phyloP scores from a whole-genome alignment of 1,140 invertebrate genomes.

The Copidosoma floridanum region DNA sequence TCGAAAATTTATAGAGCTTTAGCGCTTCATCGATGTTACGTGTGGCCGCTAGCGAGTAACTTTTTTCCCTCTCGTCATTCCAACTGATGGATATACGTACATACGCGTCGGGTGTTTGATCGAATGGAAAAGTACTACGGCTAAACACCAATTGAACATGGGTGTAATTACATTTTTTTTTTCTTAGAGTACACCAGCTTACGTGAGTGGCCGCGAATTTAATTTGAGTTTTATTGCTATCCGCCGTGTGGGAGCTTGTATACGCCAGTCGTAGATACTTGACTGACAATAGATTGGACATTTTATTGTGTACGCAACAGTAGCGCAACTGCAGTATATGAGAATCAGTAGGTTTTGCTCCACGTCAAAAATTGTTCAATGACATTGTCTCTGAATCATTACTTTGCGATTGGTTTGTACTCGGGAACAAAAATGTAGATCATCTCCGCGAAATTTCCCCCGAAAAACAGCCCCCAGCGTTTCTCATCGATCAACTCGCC shows the following conservation, averaged over 20 bases:
- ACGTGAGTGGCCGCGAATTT: slow-evolving; percentile 6
- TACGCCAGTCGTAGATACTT: slow-evolving; percentile 51
- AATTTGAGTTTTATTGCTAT: slow-evolving; percentile 22
- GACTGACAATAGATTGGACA: slow-evolving; percentile 41
- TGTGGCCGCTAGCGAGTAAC: background rate
- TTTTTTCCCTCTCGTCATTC: no score
- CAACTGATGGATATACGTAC: no score
- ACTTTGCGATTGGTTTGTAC: no score
- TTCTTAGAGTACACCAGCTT: no score
- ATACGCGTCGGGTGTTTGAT: no score
- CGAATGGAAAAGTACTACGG: no score
- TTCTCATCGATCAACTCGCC: slow-evolving; percentile 15
- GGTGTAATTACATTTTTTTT: no score
- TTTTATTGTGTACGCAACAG: background rate
- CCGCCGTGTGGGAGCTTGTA: slow-evolving; percentile 44
- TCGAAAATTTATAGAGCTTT: background rate
- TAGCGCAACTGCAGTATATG: no score
- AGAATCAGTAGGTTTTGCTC: slow-evolving; percentile 2
- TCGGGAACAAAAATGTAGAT: background rate
- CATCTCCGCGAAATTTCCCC: background rate
- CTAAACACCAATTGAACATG: no score
- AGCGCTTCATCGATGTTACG: background rate
- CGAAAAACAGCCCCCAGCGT: background rate
- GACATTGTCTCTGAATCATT: no score
- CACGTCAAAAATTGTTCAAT: background rate